Base-by-base conservation (phyloP, 2,888 invertebrate species). In the Drosophila recens region DNA sequence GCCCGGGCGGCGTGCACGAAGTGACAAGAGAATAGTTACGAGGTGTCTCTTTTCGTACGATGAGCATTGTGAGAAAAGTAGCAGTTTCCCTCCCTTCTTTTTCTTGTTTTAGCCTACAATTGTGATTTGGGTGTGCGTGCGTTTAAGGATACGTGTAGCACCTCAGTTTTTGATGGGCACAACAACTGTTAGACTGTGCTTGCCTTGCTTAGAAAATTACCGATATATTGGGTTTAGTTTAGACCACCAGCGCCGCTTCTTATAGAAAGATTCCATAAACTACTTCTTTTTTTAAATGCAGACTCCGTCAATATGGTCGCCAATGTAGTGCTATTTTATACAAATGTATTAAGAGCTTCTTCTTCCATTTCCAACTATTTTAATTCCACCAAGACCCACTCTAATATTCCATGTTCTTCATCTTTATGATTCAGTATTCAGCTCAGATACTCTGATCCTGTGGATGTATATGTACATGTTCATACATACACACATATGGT, bases 41-140 rank as follows among this genome's bases (percentile, higher is more conserved):
- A 87, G 90, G 90, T 90, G 89, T 91, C 80, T 83, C 75, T 84
- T 91, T 90, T 91, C 83, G 79, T 88, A 82, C 87, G 75, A 80
- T 65, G 66, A 11, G 59, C 61, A 80, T 89, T 90, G 89, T 89
- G 89, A 83, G 75, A 85, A 90, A 81, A 82, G 72, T 89, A 81
- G 76, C 77, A 73, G 83, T 80, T 84, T 83, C 68, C 69, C 53
- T 57, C 53, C 27, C 43, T 10, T 42, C 20, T 27, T 38, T 38
- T 43, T 33, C 20, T 20, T 34, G 11, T 46, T 67, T 68, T 69
- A 43, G 45, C 59, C 59, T 51, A 43, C 54, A 59, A 46, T 68
- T 62, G 64, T 67, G 62, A 66, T 68, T 78, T 58, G 53, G 58
- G 69, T 61, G 48, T 71, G 48, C 54, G 42, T 36, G 45, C 11